A percentile compares a stretch with the other conserved stretches of the same genome.
phyloP scores from a whole-genome alignment of 1,140 invertebrate genomes.

The Apis florea region DNA sequence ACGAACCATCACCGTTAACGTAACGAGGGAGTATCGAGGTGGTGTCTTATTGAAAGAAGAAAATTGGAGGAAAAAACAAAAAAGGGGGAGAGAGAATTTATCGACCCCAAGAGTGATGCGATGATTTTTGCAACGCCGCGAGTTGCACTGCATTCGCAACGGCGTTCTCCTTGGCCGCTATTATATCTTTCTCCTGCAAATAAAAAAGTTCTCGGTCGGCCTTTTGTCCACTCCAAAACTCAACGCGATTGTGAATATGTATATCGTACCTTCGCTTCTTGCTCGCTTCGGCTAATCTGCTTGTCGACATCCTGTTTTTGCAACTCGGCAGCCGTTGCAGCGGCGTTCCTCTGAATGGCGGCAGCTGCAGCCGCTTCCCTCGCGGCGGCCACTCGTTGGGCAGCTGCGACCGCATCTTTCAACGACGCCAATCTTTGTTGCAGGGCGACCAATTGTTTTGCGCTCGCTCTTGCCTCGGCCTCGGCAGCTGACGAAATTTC shows the following conservation, averaged over 20 bases:
- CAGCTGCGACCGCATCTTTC: slow-evolving; percentile 77
- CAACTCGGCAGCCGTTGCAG: slow-evolving; percentile 77
- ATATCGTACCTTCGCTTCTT: slow-evolving; percentile 74
- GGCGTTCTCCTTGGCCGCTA: slow-evolving; percentile 77
- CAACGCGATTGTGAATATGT: not conserved
- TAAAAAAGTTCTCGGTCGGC: too few relatives aligned
- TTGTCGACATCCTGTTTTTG: slow-evolving; percentile 79
- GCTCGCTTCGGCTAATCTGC: slow-evolving; percentile 76
- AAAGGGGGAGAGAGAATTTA: not conserved
- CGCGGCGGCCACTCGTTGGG: slow-evolving; percentile 77
- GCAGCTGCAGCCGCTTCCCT: slow-evolving; percentile 77
- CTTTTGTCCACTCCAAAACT: not conserved
- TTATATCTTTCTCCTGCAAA: slow-evolving; percentile 72
- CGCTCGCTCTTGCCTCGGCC: slow-evolving; percentile 73
- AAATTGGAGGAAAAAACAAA: too few relatives aligned
- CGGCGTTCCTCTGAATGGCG: slow-evolving; percentile 76
- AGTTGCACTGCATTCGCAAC: slow-evolving; percentile 75
- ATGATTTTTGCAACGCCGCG: slow-evolving; percentile 63
- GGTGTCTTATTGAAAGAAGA: too few relatives aligned
- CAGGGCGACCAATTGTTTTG: slow-evolving; percentile 75
- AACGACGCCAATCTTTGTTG: slow-evolving; percentile 77
- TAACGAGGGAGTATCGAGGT: too few relatives aligned
- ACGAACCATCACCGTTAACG: slow-evolving; percentile 32
- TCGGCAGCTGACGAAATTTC: slow-evolving; percentile 75
- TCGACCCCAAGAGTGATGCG: slow-evolving; percentile 72